Evolutionary conservation across 2,797 vertebrate species (phyloP).

Genomic region (Acrocephalus scirpaceus): DNA sequence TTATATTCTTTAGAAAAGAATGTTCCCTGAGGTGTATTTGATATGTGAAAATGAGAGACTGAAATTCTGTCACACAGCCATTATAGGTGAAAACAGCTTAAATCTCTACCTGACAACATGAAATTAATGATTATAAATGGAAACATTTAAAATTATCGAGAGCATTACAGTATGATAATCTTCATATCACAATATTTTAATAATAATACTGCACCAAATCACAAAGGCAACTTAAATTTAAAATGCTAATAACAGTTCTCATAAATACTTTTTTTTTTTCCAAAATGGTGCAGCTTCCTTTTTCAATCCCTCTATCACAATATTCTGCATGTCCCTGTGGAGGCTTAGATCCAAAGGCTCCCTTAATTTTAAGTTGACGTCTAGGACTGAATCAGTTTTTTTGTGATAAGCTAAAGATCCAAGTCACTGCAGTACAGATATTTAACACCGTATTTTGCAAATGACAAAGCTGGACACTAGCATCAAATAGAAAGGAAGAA

Average conservation of each 20-base stretch:
- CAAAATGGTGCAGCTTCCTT: not conserved
- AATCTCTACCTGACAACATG: not conserved
- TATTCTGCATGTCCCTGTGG: not conserved
- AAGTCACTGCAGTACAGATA: not conserved
- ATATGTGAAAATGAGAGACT: not conserved
- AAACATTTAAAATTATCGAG: not conserved
- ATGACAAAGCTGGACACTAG: not conserved
- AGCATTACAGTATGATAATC: not conserved
- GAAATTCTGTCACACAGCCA: not conserved
- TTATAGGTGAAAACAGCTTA: not conserved
- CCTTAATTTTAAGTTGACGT: not conserved
- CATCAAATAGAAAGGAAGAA: not conserved
- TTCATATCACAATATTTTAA: not conserved
- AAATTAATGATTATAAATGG: not conserved
- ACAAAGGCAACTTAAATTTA: not conserved
- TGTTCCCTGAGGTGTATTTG: not conserved
- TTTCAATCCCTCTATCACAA: not conserved
- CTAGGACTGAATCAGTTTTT: not conserved
- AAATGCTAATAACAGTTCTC: not conserved
- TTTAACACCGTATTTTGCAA: not conserved
- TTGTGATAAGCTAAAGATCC: not conserved
- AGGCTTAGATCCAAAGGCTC: not conserved
- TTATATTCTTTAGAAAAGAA: not conserved
- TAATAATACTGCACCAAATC: not conserved
- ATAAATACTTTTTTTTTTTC: not conserved